Evolutionary conservation across 2,797 vertebrate genomes (phyloP), one percentile per base, ranked within the genome.

Genomic region (Pangasius sanitwongsei): DNA sequence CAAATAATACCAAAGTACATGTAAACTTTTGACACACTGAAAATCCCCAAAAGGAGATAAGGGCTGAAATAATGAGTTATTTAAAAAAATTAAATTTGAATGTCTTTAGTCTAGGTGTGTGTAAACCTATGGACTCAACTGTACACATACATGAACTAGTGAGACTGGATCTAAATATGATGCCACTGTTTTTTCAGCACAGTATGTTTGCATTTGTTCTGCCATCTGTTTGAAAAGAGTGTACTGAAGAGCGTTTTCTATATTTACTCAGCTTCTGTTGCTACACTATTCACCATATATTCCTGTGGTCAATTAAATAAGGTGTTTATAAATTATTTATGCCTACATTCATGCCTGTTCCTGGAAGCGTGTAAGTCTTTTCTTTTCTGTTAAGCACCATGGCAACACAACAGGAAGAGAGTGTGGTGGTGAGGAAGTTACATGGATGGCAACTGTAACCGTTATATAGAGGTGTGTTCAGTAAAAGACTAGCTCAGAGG

Each of bases 401-500:
- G 94, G 95, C 93, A 96, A 96, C 96, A 96, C 94, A 96, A 96
- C 95, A 96, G 95, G 95, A 96, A 96, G 95, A 95, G 89, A 93
- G 92, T 87, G 93, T 90, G 89, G 78, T 88, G 50, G 34, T 15
- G 34, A 88, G 95, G 94, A 95, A 95, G 94, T 95, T 90, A 90
- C 92, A 86, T 90, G 93, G 90, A 88, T 92, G 91, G 93, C 87
- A 83, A 75, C 75, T 82, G 77, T 63, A 77, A 67, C 25, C 53
- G 90, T 92, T 93, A 25, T 61, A 67, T 3, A 69, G 63, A 81
- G 12, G 50, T 28, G 82, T 44, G 34, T 65, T 65, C 48, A 20
- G 12, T 11, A 18, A 55, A 25, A 44, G 8, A 15, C 4, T 1
- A 18, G 25, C 37, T 59, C 85, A 41, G 44, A 31, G 6, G 13